phyloP scores from a whole-genome alignment of 2,888 invertebrate species.

The Epistrophella euchroma region DNA sequence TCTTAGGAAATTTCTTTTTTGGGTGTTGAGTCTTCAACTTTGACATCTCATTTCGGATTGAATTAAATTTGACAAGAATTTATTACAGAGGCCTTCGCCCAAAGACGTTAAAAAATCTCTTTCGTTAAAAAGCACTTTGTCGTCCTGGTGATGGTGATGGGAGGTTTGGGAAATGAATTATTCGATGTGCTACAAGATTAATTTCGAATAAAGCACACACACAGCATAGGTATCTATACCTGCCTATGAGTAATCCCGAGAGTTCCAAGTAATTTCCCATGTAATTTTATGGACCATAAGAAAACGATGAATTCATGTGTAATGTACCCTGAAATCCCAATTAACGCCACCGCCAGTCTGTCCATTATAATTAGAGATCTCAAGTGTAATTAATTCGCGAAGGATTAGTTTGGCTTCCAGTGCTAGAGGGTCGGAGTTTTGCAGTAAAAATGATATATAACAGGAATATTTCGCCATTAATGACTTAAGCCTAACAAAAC shows the following conservation, averaged over 20 bases:
- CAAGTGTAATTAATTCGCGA: conserved; percentile 56
- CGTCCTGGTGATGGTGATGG: background rate
- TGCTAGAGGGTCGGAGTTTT: conserved; percentile 5
- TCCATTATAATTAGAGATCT: conserved; percentile 65
- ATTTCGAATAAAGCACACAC: conserved; percentile 31
- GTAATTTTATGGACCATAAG: conserved; percentile 60
- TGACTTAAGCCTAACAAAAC: conserved; percentile 41
- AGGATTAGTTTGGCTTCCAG: conserved; percentile 50
- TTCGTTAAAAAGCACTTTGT: conserved; percentile 16
- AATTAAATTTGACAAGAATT: conserved; percentile 35
- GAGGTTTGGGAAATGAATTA: conserved; percentile 17
- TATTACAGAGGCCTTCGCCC: background rate
- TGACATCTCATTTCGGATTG: conserved; percentile 35
- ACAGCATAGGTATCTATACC: background rate
- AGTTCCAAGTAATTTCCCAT: conserved; percentile 52
- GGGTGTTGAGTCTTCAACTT: conserved; percentile 1
- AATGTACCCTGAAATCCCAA: conserved; percentile 67
- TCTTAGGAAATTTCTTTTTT: background rate
- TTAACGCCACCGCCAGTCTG: conserved; percentile 53
- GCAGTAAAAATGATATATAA: conserved; percentile 65
- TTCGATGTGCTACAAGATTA: conserved; percentile 7
- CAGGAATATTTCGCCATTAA: conserved; percentile 54
- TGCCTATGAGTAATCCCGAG: background rate
- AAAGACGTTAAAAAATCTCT: conserved; percentile 27
- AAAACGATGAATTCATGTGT: conserved; percentile 54